Evolutionary conservation across 2,888 invertebrate species (phyloP), one percentile per base, ranked within the genome.

Genomic region (Teleogryllus oceanicus): DNA sequence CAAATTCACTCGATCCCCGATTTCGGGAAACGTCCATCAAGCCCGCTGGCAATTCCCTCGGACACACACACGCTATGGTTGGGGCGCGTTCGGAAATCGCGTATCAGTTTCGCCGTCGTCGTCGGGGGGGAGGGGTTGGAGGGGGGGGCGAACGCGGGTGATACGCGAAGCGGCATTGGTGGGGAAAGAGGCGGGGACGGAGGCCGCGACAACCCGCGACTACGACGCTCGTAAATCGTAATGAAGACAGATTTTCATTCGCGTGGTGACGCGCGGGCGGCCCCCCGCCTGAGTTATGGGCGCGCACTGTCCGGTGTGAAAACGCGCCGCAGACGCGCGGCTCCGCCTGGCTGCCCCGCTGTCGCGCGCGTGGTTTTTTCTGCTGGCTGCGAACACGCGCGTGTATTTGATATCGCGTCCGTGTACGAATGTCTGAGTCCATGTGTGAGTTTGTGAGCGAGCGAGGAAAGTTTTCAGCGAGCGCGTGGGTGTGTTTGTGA

Each of bases 221-320:
- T n/a, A n/a, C n/a, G n/a, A n/a, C n/a, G n/a, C n/a, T n/a, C n/a
- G n/a, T n/a, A n/a, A n/a, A n/a, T n/a, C n/a, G 62, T 62, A 62
- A 62, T 62, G 62, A 62, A 62, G 62, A 62, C 62, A 62, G 62
- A 62, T 62, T 62, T 62, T 62, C 62, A 62, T 62, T n/a, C 62
- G 13, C 62, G 62, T 8, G 37, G 37, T n/a, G 62, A 62, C 62
- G 62, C 62, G 62, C 62, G 16, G n/a, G 11, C 0, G 62, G 4
- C 18, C 16, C 16, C 62, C 13, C 1, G 62, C 4, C n/a, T 62
- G 62, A 62, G 62, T 62, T 62, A 62, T 62, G 13, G 62, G 16
- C 13, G 13, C 62, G 62, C 62, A 5, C 62, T 62, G 62, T 62
- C 16, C 62, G 62, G 62, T 62, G 62, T n/a, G 13, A 13, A 13